phyloP scores from a whole-genome alignment of 2,797 vertebrate genomes.

The Pristis pectinata region DNA sequence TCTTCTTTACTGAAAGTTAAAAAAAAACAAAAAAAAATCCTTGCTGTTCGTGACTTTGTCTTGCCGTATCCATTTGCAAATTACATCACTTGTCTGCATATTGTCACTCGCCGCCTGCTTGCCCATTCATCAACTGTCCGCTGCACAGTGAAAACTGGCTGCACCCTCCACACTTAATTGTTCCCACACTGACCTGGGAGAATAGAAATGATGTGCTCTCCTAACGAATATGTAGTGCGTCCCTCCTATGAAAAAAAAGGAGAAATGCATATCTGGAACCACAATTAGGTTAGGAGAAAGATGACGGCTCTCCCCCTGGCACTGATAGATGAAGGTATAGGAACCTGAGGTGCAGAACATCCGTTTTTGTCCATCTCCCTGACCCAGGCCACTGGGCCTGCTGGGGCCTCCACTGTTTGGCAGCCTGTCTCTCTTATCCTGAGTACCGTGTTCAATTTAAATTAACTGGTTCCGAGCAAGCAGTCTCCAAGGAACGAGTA shows the following conservation, averaged over 20 bases:
- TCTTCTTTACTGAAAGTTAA: neutral
- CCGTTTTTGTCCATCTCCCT: constrained; percentile 38
- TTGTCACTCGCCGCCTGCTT: constrained; percentile 73
- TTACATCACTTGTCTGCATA: constrained; percentile 86
- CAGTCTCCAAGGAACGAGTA: constrained; percentile 33
- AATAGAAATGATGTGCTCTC: constrained; percentile 63
- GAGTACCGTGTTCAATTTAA: constrained; percentile 37
- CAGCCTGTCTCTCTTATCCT: constrained; percentile 38
- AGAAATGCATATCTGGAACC: constrained; percentile 46
- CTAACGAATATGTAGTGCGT: constrained; percentile 25
- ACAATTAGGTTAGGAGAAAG: constrained; percentile 45
- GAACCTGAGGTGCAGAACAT: constrained; percentile 42
- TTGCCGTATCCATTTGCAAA: constrained; percentile 76
- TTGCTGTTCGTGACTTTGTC: constrained; percentile 41
- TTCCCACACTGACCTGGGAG: constrained; percentile 74
- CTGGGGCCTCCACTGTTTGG: constrained; percentile 24
- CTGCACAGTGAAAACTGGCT: constrained; percentile 55
- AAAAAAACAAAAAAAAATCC: neutral
- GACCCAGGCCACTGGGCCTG: constrained; percentile 30
- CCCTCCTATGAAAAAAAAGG: constrained; percentile 38
- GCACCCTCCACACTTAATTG: constrained; percentile 77
- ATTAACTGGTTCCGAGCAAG: constrained; percentile 37
- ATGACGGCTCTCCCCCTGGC: constrained; percentile 50
- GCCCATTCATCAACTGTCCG: constrained; percentile 83
- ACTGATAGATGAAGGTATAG: constrained; percentile 52